Evolutionary conservation across 2,888 invertebrate genomes (phyloP), one percentile per base, ranked within the genome.

Genomic region (Tetanocera ferruginea): DNA sequence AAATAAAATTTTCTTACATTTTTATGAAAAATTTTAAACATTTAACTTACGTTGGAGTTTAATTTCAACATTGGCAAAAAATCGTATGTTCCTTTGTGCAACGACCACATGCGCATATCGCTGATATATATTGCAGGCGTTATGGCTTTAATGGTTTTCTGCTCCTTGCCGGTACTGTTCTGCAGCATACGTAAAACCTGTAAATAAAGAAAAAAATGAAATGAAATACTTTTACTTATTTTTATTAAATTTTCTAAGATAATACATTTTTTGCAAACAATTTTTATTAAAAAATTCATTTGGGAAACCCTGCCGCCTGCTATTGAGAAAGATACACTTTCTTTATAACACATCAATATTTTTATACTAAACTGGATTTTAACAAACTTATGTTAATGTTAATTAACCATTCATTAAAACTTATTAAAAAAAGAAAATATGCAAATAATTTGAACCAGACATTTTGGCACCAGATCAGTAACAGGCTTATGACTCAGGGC

Each of bases 41-140:
- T n/a, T 25, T 43, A 76, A 83, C 83, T 83, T 83, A 83, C 83
- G 75, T 80, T 82, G 37, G 82, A 82, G n/a, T 80, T 78, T 28
- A 17, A 37, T 19, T 83, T 84, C 5, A 87, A 74, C 3, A 81
- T 74, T 0, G 87, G 86, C 81, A 88, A 78, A 79, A 87, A 88
- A 4, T 76, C 79, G 67, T 88, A 88, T 8, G 82, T 79, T 43
- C 71, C 78, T 11, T 82, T 84, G 43, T 81, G 78, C 9, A 81
- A 73, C 4, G 74, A 67, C 84, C 85, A 87, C 0, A 67, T 72
- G 25, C 82, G 55, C 76, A 83, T 83, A 67, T 83, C 80, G 2
- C 80, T 80, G 66, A 83, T 83, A 73, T 86, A 79, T 19, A 87
- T 87, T 52, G 80, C 79, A 75, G 80, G 74, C 14, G 80, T 76